A percentile compares a stretch with the other conserved stretches of the same genome.
Evolutionary conservation across 2,113 vertebrate species (phyloP).

Genomic region (Tapirus terrestris): DNA sequence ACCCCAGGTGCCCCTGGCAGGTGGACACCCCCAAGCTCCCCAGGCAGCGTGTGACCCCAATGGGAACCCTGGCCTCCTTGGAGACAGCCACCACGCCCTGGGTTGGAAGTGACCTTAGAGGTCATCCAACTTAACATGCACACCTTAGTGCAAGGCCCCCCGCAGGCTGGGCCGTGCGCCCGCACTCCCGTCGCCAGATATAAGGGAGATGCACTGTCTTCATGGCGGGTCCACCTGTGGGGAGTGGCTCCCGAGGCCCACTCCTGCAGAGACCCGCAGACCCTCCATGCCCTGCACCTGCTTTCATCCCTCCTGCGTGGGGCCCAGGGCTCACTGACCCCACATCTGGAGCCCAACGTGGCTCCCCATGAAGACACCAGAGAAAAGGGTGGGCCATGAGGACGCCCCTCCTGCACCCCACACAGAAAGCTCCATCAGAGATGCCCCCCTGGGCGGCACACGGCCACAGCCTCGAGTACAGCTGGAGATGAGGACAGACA

Average conservation of each 20-base stretch:
- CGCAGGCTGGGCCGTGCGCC: neutral
- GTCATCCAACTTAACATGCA: neutral
- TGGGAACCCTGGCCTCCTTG: neutral
- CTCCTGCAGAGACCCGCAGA: neutral
- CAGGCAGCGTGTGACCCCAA: too few species aligned
- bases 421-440: neutral
- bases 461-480: neutral
- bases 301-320: neutral
- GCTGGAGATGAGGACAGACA: neutral
- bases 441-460: neutral
- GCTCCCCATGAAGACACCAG: neutral
- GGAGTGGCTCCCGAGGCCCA: neutral
- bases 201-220: too few species aligned
- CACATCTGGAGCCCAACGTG: neutral
- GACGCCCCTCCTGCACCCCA: too few species aligned
- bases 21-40: neutral
- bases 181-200: too few species aligned
- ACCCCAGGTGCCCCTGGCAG: neutral
- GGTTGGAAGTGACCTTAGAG: neutral
- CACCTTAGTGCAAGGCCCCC: neutral
- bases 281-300: accelerated
- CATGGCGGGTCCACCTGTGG: accelerated
- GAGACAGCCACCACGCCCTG: neutral
- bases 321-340: neutral
- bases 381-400: neutral